Percentiles rank a stretch among this genome's conserved stretches.
Evolutionary conservation across 92 coral and sea anemone species (phyloP).

Genomic region (Hydrozoanthus gracilis): DNA sequence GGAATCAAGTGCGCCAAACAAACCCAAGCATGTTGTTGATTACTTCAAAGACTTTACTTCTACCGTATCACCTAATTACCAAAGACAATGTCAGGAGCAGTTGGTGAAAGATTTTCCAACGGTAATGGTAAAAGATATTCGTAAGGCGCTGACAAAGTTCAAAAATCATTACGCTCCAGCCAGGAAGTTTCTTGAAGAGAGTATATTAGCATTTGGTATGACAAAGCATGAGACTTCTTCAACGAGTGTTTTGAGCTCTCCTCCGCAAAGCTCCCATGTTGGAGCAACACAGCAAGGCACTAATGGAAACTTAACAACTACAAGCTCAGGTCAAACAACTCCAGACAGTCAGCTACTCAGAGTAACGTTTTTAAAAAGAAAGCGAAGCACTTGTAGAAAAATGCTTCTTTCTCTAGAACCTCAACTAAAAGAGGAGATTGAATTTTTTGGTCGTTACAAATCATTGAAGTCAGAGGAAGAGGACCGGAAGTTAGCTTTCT

Average conservation of each 20-base stretch:
- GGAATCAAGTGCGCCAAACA: not conserved
- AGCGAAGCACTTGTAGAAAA: constrained; percentile 17
- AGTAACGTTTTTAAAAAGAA: constrained; percentile 51
- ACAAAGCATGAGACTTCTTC: not conserved
- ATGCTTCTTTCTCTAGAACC: constrained; percentile 24
- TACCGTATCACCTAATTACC: constrained; percentile 37
- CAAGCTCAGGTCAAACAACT: not conserved
- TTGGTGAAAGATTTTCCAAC: constrained; percentile 81
- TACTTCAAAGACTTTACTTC: constrained; percentile 74
- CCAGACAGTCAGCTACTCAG: constrained; percentile 10
- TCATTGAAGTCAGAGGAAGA: constrained; percentile 66
- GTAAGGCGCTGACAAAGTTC: constrained; percentile 57
- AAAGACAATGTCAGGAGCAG: constrained; percentile 61
- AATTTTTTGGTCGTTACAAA: constrained; percentile 70
- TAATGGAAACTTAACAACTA: not conserved
- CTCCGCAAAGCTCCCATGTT: constrained; percentile 21
- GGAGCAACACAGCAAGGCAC: not conserved
- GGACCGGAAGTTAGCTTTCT: constrained; percentile 72
- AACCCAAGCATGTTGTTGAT: constrained; percentile 47
- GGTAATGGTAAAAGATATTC: constrained; percentile 66
- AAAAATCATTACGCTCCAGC: constrained; percentile 87
- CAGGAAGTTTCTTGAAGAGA: constrained; percentile 80
- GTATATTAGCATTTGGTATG: constrained; percentile 46
- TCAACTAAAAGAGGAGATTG: constrained; percentile 76
- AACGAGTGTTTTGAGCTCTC: constrained; percentile 18